Evolutionary conservation across 2,113 vertebrate genomes (phyloP).

Genomic region (Misgurnus anguillicaudatus): DNA sequence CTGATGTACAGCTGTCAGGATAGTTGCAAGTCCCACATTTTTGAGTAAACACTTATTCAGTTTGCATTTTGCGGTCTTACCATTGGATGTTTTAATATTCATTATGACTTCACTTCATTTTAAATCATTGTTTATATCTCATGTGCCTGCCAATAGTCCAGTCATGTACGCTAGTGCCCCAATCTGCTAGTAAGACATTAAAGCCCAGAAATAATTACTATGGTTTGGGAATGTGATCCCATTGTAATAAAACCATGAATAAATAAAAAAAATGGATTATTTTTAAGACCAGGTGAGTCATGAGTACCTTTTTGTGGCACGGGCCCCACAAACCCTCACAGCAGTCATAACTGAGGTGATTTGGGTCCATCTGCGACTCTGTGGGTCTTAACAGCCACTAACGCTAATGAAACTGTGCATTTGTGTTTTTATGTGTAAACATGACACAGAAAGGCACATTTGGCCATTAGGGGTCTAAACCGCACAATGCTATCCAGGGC

Average conservation of each 20-base stretch:
- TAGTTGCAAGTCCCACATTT: conserved; percentile 4
- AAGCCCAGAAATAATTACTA: neutral
- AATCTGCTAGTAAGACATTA: no score
- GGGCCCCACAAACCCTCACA: neutral
- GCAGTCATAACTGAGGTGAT: neutral
- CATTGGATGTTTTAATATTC: no score
- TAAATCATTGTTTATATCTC: no score
- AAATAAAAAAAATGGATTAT: neutral
- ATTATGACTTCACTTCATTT: no score
- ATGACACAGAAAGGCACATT: conserved; percentile 38
- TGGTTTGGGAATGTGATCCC: neutral
- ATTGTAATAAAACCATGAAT: neutral
- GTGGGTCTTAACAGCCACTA: neutral
- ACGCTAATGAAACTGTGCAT: conserved; percentile 22
- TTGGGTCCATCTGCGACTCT: neutral
- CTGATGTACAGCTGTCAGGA: neutral
- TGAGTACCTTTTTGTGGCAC: neutral
- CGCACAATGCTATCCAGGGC: conserved; percentile 11
- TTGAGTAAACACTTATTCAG: no score
- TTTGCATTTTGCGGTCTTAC: no score
- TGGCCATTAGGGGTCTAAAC: conserved; percentile 26
- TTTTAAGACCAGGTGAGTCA: neutral
- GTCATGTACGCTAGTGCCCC: no score
- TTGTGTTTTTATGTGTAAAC: conserved; percentile 13
- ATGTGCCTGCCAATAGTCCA: no score